These are phyloP conservation scores for Cardinalis cardinalis DNA, from an alignment of 2,113 vertebrate genomes.

Conservation along the genomic window DNA sequence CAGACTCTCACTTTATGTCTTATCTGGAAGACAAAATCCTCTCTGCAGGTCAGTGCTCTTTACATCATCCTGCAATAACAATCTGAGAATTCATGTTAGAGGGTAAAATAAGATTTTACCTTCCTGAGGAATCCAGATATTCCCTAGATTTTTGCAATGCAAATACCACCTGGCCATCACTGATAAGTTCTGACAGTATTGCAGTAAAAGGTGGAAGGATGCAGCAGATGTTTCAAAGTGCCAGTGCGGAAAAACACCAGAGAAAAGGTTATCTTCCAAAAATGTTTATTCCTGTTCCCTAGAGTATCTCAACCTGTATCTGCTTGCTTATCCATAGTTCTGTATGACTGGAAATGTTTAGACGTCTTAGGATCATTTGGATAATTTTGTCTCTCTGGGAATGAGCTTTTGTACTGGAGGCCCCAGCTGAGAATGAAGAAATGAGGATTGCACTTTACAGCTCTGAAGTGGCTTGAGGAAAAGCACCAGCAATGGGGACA, in stretches of 20 bases:
- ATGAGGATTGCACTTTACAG: not conserved
- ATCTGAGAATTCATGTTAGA: not conserved
- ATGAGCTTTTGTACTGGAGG: not conserved
- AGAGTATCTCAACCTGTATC: not conserved
- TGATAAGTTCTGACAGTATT: not conserved
- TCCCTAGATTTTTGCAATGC: not conserved
- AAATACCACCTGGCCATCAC: not conserved
- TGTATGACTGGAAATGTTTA: not conserved
- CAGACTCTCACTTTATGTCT: not conserved
- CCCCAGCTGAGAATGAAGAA: not conserved
- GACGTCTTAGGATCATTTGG: not conserved
- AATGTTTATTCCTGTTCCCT: not conserved
- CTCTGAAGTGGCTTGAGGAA: not conserved
- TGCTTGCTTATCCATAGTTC: not conserved
- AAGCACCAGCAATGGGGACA: not conserved
- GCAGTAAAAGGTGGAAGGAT: not conserved
- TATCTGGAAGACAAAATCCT: conserved; percentile 14
- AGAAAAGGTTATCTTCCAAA: not conserved
- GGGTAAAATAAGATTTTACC: not conserved
- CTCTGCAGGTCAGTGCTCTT: not conserved
- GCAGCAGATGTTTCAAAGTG: not conserved
- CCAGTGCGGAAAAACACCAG: not conserved
- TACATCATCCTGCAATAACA: not conserved
- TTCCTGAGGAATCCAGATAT: not conserved
- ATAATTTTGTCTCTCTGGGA: not conserved